Evolutionary conservation across 2,113 vertebrate species (phyloP).

Genomic region (Anarhynchus alexandrinus): DNA sequence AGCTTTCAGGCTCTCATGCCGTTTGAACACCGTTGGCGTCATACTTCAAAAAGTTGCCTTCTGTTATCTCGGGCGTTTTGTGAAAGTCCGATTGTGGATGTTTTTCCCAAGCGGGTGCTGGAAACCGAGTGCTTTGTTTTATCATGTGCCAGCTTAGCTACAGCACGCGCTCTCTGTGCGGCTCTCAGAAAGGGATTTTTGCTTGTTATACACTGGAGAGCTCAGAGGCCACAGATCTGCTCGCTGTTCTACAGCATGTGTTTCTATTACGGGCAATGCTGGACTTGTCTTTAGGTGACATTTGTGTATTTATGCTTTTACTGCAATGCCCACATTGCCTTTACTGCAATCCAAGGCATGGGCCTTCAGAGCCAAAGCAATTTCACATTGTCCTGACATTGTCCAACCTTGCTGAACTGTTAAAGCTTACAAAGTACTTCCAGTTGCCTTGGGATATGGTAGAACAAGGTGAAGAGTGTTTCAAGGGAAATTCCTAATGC

Average conservation of each 20-base stretch:
- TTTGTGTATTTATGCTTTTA: background rate
- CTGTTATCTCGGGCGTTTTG: slow-evolving; percentile 16
- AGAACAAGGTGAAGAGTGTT: background rate
- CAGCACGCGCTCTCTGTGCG: background rate
- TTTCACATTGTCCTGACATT: background rate
- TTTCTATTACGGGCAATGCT: background rate
- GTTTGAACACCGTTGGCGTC: background rate
- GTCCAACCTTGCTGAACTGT: background rate
- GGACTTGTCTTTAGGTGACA: background rate
- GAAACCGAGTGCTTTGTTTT: background rate
- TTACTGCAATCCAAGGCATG: background rate
- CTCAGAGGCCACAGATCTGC: background rate
- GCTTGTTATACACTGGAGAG: background rate
- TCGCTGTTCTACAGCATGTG: background rate
- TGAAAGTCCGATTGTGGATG: background rate
- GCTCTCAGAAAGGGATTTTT: background rate
- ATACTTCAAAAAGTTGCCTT: slow-evolving; percentile 36
- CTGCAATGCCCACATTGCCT: background rate
- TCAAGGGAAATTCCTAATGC: background rate
- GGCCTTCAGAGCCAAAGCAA: background rate
- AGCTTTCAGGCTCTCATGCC: background rate
- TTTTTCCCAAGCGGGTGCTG: slow-evolving; percentile 5
- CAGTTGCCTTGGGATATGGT: background rate
- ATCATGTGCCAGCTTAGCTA: background rate
- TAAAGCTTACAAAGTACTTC: background rate